Conservation (phyloP, 2,888 invertebrate species). For the Hypena proboscidalis region DNA sequence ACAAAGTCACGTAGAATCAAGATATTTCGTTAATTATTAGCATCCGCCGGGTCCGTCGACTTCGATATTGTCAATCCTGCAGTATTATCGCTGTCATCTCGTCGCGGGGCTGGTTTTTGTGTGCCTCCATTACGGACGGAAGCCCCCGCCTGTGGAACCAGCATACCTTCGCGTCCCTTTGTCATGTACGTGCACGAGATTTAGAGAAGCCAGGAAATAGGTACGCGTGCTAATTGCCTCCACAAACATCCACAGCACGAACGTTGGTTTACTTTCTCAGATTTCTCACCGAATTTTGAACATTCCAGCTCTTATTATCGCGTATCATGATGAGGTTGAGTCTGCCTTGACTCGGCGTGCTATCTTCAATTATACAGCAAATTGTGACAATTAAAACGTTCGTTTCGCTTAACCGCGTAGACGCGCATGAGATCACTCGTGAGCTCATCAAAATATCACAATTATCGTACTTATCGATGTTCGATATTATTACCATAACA, state of each 20-base stretch:
- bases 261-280: conserved; percentile 55
- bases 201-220: conserved; percentile 61
- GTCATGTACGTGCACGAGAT: conserved; percentile 54
- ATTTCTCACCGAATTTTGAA: conserved; percentile 51
- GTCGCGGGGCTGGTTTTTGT: conserved; percentile 64
- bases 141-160: conserved; percentile 47
- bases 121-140: conserved; percentile 62
- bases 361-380: conserved; percentile 54
- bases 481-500: conserved; percentile 31
- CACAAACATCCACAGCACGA: conserved; percentile 54
- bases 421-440: conserved; percentile 69
- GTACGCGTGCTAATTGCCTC: conserved; percentile 63
- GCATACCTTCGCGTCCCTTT: conserved; percentile 45
- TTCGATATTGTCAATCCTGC: conserved; percentile 53
- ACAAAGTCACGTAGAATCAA: conserved; percentile 40
- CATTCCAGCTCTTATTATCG: conserved; percentile 51
- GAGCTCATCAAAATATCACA: conserved; percentile 66
- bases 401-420: conserved; percentile 48
- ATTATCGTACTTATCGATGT: conserved; percentile 40
- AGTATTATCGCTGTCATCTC: conserved; percentile 41
- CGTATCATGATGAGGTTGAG: conserved; percentile 27
- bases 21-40: conserved; percentile 52
- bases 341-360: conserved; percentile 26
- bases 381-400: conserved; percentile 69
- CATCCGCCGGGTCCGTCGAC: conserved; percentile 43